A percentile compares a stretch with the other conserved stretches of the same genome.
Evolutionary conservation across 2,113 vertebrate species (phyloP).

Genomic region (Solea senegalensis): DNA sequence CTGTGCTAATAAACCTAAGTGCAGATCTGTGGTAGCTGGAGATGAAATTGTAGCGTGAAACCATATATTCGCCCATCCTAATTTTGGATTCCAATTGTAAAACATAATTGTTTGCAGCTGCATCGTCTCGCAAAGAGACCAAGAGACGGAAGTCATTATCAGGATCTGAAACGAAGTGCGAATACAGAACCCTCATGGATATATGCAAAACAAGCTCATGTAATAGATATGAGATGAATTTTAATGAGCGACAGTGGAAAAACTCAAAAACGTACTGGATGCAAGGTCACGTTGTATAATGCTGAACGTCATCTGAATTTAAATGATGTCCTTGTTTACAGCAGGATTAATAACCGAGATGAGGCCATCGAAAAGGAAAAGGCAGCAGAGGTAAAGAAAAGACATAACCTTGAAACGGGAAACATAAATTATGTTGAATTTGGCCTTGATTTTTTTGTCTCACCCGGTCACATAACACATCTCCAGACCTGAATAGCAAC

Average conservation of each 20-base stretch:
- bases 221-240: slow-evolving; percentile 46
- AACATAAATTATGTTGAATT: slow-evolving; percentile 58
- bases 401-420: slow-evolving; percentile 59
- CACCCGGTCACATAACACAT: slow-evolving; percentile 60
- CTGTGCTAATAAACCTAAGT: slow-evolving; percentile 49
- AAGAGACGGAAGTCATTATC: slow-evolving; percentile 64
- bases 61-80: slow-evolving; percentile 36
- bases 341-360: slow-evolving; percentile 45
- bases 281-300: slow-evolving; percentile 29
- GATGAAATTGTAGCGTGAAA: slow-evolving; percentile 44
- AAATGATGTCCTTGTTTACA: slow-evolving; percentile 49
- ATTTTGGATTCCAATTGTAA: slow-evolving; percentile 54
- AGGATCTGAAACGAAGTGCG: slow-evolving; percentile 46
- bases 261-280: slow-evolving; percentile 16
- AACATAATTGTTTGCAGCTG: slow-evolving; percentile 61
- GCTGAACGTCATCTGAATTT: slow-evolving; percentile 31
- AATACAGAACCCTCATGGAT: slow-evolving; percentile 48
- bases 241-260: slow-evolving; percentile 36
- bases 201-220: slow-evolving; percentile 60
- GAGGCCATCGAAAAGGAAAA: slow-evolving; percentile 43
- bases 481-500: slow-evolving; percentile 65
- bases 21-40: slow-evolving; percentile 37
- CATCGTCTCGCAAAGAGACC: slow-evolving; percentile 49
- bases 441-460: slow-evolving; percentile 71
- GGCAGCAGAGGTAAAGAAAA: slow-evolving; percentile 48